Evolutionary conservation across 2,888 invertebrate species (phyloP), one percentile per base, ranked within the genome.

Genomic region (Patella caerulea): DNA sequence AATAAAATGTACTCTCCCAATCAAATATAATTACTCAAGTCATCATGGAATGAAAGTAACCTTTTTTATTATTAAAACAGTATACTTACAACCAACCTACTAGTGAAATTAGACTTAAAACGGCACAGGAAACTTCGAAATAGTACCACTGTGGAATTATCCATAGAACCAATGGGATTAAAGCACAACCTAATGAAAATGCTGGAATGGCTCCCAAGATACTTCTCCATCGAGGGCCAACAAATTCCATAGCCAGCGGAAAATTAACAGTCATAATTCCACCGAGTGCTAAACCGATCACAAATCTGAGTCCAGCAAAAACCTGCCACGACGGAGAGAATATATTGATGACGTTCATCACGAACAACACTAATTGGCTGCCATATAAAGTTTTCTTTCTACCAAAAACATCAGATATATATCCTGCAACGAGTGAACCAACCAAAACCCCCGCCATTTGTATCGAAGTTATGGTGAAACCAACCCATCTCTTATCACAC

Each of bases 391-490:
- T 53, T 12, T 24, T 3, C 56, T 76, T 76, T 29, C 76, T 52
- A 55, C 76, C 76, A 45, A 59, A 76, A n/a, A 45, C 45, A 59
- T 76, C 76, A 17, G 76, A 76, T n/a, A 71, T 72, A 14, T 76
- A 72, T 45, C 72, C 76, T 17, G 76, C 52, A 12, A 81, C 4
- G 45, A 77, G 24, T 11, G 79, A 79, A 3, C 81, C 81, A 17
- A 78, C 59, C 34, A 81, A 55, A 24, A 78, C 73, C 4, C 79
- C 81, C 15, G 45, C 78, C 81, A 81, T 81, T 45, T 81, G 81
- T n/a, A 79, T 78, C 17, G 79, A 78, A 19, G 76, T 79, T 4
- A 81, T 71, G 12, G 76, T 45, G 7, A 69, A 56, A 15, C 76
- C 78, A 9, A 78, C 74, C 74, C 79, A 75, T 59, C 52, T 71